Conservation (phyloP, 2,113 vertebrate genomes). For the Pterocles orientalis region DNA sequence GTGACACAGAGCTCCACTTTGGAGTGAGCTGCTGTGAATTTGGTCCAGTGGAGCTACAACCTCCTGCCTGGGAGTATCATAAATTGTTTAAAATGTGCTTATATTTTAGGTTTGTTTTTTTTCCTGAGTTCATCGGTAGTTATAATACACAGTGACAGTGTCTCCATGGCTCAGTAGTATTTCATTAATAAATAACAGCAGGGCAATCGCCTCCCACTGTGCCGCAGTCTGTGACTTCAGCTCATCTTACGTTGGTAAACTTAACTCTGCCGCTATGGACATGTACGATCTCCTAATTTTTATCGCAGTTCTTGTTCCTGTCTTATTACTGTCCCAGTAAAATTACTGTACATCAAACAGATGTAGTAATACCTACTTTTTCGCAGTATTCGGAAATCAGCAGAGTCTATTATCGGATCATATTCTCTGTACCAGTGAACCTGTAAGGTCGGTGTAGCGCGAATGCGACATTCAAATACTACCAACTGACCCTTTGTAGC, state of each 20-base stretch:
- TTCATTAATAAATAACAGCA: neutral
- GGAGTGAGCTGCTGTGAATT: neutral
- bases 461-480: conserved; percentile 85
- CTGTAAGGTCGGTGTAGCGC: conserved; percentile 78
- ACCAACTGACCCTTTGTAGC: conserved; percentile 84
- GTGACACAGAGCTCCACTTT: neutral
- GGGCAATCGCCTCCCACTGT: rapidly evolving
- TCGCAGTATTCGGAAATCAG: conserved; percentile 85
- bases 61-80: neutral
- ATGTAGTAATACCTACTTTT: conserved; percentile 78
- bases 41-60: neutral
- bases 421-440: conserved; percentile 87
- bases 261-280: neutral
- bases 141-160: neutral
- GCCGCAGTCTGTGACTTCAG: neutral
- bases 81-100: neutral
- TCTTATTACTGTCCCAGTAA: rapidly evolving
- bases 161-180: neutral
- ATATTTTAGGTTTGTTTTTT: too few relatives aligned
- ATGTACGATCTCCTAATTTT: rapidly evolving
- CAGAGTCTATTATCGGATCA: conserved; percentile 80
- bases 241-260: neutral
- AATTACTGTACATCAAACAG: rapidly evolving
- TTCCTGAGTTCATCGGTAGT: neutral
- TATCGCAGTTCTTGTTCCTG: neutral